Evolutionary conservation across 2,888 invertebrate species (phyloP).

Genomic region (Macrosoma leucophasiata): DNA sequence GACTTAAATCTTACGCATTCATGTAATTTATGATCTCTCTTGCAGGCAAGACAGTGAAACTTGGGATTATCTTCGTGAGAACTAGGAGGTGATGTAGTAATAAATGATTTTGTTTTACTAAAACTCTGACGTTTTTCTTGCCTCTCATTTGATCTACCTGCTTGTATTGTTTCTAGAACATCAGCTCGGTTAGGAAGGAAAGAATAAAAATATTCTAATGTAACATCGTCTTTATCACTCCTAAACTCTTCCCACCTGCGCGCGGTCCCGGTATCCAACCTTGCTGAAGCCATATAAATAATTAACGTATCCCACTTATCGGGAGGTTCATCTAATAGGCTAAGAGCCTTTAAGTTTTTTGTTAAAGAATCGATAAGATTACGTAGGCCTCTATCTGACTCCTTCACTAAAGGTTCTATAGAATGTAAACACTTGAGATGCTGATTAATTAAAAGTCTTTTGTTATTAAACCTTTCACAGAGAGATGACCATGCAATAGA

Average conservation of each 20-base stretch:
- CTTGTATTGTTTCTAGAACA: conserved; percentile 12
- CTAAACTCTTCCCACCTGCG: conserved; percentile 19
- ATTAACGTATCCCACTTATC: conserved; percentile 19
- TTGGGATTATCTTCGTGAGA: neutral
- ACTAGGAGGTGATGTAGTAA: neutral
- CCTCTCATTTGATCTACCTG: neutral
- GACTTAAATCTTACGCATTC: conserved; percentile 10
- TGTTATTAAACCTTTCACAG: conserved; percentile 19
- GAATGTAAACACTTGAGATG: conserved; percentile 19
- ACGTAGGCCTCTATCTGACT: conserved; percentile 12
- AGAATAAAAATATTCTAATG: conserved; percentile 9
- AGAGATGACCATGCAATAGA: conserved; percentile 15
- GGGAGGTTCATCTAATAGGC: conserved; percentile 15
- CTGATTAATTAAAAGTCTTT: conserved; percentile 15
- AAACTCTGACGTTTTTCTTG: neutral
- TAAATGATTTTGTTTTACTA: conserved; percentile 3
- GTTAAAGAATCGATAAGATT: conserved; percentile 15
- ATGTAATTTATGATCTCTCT: conserved; percentile 6
- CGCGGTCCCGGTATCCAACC: conserved; percentile 13
- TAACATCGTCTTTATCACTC: conserved; percentile 6
- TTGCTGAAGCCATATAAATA: conserved; percentile 19
- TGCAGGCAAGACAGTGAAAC: conserved; percentile 1
- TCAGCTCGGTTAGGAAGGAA: conserved; percentile 14
- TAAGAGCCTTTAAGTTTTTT: conserved; percentile 16
- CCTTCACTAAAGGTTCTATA: conserved; percentile 13